A percentile compares a stretch with the other conserved stretches of the same genome.
These are phyloP conservation scores for Notoglanidium macrostoma DNA, from an alignment of 2,797 vertebrate genomes.

Conservation along the genomic window DNA sequence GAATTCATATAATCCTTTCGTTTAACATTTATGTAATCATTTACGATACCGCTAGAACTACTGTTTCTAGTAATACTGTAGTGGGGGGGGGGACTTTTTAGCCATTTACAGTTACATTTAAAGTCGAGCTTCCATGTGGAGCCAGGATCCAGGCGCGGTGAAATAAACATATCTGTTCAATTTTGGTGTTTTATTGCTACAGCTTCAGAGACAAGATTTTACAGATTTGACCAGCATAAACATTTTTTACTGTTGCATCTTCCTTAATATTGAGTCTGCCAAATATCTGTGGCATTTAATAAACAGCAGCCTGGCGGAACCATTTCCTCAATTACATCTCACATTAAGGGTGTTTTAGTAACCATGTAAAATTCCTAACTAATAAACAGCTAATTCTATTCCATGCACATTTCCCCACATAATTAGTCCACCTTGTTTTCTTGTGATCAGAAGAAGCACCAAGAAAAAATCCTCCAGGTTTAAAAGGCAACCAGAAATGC, in stretches of 20 bases:
- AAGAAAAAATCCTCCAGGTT: neutral
- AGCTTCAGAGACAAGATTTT: neutral
- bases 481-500: neutral
- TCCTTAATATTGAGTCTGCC: neutral
- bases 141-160: neutral
- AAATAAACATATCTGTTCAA: neutral
- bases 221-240: neutral
- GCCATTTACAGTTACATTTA: neutral
- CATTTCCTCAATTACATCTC: neutral
- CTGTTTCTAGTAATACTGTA: too few species aligned
- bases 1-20: too few species aligned
- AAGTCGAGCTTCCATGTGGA: neutral
- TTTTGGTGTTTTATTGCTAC: neutral
- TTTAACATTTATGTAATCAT: too few species aligned
- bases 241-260: too few species aligned
- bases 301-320: neutral
- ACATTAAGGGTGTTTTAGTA: accelerated
- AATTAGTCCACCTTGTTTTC: neutral
- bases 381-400: neutral
- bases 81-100: too few species aligned
- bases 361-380: neutral
- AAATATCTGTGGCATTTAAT: neutral
- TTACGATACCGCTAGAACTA: too few species aligned
- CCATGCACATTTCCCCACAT: neutral
- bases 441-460: neutral